Conservation (phyloP, 2,797 vertebrate genomes). For the Neosalanx taihuensis region DNA sequence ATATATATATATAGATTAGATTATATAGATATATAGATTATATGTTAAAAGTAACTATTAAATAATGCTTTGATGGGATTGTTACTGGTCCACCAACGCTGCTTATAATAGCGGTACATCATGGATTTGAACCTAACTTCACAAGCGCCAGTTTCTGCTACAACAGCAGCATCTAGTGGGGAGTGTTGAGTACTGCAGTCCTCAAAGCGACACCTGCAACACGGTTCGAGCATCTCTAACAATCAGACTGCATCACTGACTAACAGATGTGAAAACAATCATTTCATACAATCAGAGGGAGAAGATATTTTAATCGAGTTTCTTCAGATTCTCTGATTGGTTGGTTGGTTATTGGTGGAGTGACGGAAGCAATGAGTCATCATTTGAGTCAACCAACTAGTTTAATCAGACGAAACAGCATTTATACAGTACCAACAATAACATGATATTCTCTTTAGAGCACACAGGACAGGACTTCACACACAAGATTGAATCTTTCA, state of each 20-base stretch:
- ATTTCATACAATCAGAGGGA: not conserved
- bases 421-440: conserved; percentile 58
- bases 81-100: too few relatives aligned
- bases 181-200: not conserved
- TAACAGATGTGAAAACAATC: too few relatives aligned
- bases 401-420: conserved; percentile 51
- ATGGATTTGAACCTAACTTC: not conserved
- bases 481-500: conserved; percentile 29
- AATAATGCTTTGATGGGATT: too few relatives aligned
- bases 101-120: too few relatives aligned
- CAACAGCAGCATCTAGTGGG: conserved; percentile 23
- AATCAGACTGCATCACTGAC: not conserved
- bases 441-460: conserved; percentile 41
- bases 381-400: conserved; percentile 4
- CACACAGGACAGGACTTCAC: conserved; percentile 19
- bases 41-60: too few relatives aligned
- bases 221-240: not conserved
- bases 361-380: not conserved
- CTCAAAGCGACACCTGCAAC: not conserved
- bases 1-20: not conserved
- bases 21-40: too few relatives aligned
- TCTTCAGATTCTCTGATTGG: not conserved
- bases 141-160: not conserved
- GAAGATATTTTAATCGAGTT: not conserved
- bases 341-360: not conserved